Conservation (phyloP, 2,888 invertebrate species). For the Dilophus febrilis region DNA sequence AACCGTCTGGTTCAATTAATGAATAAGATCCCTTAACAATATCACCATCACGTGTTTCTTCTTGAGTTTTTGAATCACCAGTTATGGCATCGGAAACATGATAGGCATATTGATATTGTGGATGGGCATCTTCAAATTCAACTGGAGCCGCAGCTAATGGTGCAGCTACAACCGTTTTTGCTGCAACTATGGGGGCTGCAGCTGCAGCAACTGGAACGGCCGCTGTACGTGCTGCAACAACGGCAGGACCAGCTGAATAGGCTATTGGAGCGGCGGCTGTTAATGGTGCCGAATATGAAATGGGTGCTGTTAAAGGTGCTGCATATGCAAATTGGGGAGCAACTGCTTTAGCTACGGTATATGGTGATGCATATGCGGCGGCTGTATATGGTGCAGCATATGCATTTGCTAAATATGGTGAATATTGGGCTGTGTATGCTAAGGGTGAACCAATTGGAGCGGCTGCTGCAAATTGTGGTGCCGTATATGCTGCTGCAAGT, state of each 20-base stretch:
- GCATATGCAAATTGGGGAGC: not conserved
- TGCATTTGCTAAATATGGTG: conserved; percentile 8
- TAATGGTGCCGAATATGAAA: conserved; percentile 10
- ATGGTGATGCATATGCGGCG: conserved; percentile 6
- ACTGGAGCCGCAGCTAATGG: conserved; percentile 22
- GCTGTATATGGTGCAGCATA: not conserved
- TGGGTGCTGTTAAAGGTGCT: not conserved
- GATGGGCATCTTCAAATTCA: conserved; percentile 29
- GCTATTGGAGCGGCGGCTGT: conserved; percentile 14
- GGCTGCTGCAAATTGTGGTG: conserved; percentile 11
- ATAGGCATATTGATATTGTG: conserved; percentile 33
- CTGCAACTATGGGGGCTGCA: conserved; percentile 28
- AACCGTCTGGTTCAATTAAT: conserved; percentile 32
- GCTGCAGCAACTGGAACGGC: conserved; percentile 21
- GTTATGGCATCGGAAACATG: conserved; percentile 32
- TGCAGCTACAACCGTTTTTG: conserved; percentile 21
- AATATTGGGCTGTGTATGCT: conserved; percentile 11
- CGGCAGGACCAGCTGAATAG: conserved; percentile 8
- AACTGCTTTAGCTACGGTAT: not conserved
- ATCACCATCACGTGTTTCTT: conserved; percentile 32
- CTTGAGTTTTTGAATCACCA: conserved; percentile 33
- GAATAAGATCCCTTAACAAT: conserved; percentile 34
- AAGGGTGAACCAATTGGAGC: too few relatives aligned
- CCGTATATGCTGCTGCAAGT: not conserved
- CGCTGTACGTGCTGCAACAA: conserved; percentile 2